Conservation (phyloP, 2,888 invertebrate species). For the Melipona beecheii region DNA sequence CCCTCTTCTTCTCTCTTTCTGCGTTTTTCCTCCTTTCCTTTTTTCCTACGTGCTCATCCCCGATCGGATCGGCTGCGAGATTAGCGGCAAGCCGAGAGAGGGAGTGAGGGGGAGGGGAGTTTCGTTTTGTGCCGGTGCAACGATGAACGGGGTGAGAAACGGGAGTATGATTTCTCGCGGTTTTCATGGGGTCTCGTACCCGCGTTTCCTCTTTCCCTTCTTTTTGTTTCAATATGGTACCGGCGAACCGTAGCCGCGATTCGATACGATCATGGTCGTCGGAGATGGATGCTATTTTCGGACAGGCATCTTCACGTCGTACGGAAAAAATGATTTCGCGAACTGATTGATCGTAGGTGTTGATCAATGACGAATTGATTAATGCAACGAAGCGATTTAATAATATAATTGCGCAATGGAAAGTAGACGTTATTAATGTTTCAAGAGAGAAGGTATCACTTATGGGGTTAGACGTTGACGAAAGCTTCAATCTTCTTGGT, state of each 20-base stretch:
- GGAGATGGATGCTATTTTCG: slow-evolving; percentile 21
- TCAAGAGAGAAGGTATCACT: no score
- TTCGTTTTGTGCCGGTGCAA: slow-evolving; percentile 27
- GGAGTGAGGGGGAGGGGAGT: slow-evolving; percentile 1
- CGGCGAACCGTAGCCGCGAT: slow-evolving; percentile 14
- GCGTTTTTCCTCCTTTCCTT: slow-evolving; percentile 5
- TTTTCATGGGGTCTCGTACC: slow-evolving; percentile 23
- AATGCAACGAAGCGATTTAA: no score
- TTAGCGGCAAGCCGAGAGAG: slow-evolving; percentile 42
- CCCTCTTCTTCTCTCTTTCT: neutral
- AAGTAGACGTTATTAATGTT: no score
- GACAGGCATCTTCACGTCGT: neutral
- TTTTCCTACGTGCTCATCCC: slow-evolving; percentile 48
- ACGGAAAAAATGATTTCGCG: slow-evolving; percentile 19
- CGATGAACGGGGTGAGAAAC: slow-evolving; percentile 5
- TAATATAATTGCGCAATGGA: no score
- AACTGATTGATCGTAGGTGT: neutral
- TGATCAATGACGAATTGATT: neutral
- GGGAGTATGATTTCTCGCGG: slow-evolving; percentile 53
- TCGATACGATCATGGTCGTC: slow-evolving; percentile 28
- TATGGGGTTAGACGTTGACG: no score
- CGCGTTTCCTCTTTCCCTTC: neutral
- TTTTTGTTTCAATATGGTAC: slow-evolving; percentile 21
- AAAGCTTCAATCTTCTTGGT: no score
- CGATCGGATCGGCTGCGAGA: slow-evolving; percentile 60